Base-by-base conservation (phyloP, 2,797 vertebrate species). In the Falco biarmicus region DNA sequence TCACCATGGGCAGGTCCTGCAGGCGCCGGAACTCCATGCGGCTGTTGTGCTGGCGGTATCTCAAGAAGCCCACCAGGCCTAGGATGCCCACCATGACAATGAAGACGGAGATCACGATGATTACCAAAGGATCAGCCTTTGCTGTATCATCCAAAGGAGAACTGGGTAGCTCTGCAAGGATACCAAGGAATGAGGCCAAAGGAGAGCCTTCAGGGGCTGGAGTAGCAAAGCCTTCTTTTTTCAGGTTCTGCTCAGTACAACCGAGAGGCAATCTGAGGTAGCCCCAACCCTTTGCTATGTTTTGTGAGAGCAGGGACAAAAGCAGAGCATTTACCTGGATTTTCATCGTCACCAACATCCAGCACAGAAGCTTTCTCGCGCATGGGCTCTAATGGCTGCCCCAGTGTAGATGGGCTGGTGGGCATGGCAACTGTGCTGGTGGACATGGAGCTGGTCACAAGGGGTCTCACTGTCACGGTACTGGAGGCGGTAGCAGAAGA, bases 1-100 rank as follows among this genome's bases (percentile, higher is more conserved):
- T 98, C 97, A 99, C 99, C 99, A 99, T 99, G 12, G 99, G 99
- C 37, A 99, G 98, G 89, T 99, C 99, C 95, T 99, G 99, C 86
- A 99, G 98, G 87, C 99, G 98, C 73, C 98, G 98, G 97, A 99
- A 99, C 92, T 98, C 98, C 13, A 99, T 98, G 45, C 98, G 97
- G 91, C 94, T 98, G 95, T 98, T 98, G 97, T 98, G 98, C 59
- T 97, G 97, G 29, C 98, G 98, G 90, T 99, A 98, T 43, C 98
- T 99, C 95, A 99, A 91, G 98, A 99, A 99, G 34, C 96, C 97
- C 88, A 99, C 97, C 75, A 99, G 97, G 82, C 99, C 98, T 4
- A 98, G 97, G 95, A 99, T 98, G 94, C 99, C 97, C 93, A 99
- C 98, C 34, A 98, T 98, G 94, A 99, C 90, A 71, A 99, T 97